phyloP scores from a whole-genome alignment of 2,113 vertebrate genomes.

The Mustelus asterias region DNA sequence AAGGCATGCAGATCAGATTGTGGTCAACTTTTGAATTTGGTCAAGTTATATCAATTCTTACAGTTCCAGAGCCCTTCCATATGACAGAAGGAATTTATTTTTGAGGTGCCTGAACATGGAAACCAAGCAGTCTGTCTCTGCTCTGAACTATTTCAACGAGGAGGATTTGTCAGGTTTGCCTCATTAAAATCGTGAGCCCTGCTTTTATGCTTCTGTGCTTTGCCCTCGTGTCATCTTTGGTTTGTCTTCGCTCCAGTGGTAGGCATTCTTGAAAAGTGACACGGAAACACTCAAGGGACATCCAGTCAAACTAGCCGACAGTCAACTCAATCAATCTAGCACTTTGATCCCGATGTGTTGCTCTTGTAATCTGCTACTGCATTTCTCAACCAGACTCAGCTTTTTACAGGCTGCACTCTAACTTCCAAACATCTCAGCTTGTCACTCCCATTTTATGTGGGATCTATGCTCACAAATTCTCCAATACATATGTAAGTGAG shows the following conservation, averaged over 20 bases:
- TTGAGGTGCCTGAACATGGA: neutral
- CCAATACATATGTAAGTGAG: neutral
- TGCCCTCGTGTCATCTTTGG: neutral
- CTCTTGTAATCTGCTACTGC: neutral
- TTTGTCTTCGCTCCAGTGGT: neutral
- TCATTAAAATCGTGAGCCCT: neutral
- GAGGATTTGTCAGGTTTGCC: neutral
- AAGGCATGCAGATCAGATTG: neutral
- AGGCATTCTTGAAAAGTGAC: neutral
- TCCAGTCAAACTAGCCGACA: neutral
- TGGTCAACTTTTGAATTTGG: neutral
- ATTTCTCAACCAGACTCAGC: neutral
- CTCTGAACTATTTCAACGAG: neutral
- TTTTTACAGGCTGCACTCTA: neutral
- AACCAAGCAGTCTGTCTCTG: neutral
- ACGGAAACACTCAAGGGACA: neutral
- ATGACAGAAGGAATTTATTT: neutral
- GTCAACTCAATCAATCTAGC: neutral
- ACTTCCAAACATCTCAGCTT: neutral
- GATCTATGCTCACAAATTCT: neutral
- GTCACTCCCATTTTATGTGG: neutral
- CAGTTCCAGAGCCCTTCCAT: neutral
- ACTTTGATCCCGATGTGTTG: neutral
- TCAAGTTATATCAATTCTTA: neutral
- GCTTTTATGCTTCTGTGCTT: neutral